A percentile compares a stretch with the other conserved stretches of the same genome.
These are phyloP conservation scores for Papilio protenor DNA, from an alignment of 2,888 invertebrate genomes.

Conservation along the genomic window DNA sequence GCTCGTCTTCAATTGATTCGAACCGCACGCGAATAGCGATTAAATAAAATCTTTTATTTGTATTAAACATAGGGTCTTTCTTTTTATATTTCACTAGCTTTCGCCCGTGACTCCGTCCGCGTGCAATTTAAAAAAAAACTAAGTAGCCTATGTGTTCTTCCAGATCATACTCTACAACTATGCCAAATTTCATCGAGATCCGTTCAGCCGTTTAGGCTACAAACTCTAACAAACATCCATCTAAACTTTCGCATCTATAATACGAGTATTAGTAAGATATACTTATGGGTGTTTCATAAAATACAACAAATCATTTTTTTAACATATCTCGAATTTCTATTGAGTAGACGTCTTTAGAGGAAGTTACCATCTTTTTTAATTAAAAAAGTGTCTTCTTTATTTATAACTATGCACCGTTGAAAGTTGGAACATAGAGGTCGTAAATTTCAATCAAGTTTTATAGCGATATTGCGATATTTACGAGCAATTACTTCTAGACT, in stretches of 20 bases:
- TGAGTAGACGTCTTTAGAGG: not conserved
- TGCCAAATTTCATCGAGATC: no score
- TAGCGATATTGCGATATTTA: constrained; percentile 7
- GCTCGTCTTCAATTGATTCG: constrained; percentile 41
- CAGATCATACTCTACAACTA: no score
- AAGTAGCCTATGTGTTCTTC: not conserved
- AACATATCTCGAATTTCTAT: no score
- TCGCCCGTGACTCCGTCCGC: no score
- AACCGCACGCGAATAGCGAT: constrained; percentile 26
- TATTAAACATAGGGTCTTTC: constrained; percentile 20
- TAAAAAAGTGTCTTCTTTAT: not conserved
- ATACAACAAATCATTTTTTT: not conserved
- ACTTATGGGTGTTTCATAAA: not conserved
- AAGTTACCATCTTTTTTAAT: not conserved
- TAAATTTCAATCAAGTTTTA: not conserved
- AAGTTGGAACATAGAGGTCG: constrained; percentile 2
- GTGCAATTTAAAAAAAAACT: no score
- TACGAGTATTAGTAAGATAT: no score
- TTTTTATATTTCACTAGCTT: not conserved
- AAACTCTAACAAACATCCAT: no score
- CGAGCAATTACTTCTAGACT: constrained; percentile 25
- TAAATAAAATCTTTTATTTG: constrained; percentile 29
- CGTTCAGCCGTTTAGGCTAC: no score
- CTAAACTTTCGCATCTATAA: no score
- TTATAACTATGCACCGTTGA: constrained; percentile 2